These are phyloP conservation scores for Automeris io DNA, from an alignment of 2,888 invertebrate genomes.

Conservation along the genomic window DNA sequence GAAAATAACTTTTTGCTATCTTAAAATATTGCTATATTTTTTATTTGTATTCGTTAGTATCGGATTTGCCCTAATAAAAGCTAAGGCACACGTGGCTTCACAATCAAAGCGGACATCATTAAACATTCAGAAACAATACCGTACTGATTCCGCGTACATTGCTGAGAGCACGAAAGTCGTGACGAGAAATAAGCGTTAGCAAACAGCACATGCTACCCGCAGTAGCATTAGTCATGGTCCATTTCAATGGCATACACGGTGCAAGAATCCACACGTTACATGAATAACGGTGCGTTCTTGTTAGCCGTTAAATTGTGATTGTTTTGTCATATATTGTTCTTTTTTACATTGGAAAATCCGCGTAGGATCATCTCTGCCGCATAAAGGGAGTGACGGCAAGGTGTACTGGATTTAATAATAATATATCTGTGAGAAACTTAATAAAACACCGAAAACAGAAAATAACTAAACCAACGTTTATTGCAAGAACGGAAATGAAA, in stretches of 20 bases:
- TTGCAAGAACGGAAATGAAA: too few relatives aligned
- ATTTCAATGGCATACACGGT: slow-evolving; percentile 25
- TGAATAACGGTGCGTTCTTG: not conserved
- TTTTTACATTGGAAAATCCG: too few relatives aligned
- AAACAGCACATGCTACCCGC: slow-evolving; percentile 21
- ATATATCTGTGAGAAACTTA: too few relatives aligned
- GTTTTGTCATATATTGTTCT: not conserved
- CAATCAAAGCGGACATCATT: slow-evolving; percentile 5
- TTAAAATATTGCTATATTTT: too few relatives aligned
- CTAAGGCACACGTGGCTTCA: slow-evolving; percentile 8
- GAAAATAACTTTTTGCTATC: too few relatives aligned
- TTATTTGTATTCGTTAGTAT: not conserved
- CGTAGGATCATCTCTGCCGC: too few relatives aligned
- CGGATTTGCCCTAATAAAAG: not conserved
- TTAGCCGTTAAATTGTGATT: not conserved
- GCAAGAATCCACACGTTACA: slow-evolving; percentile 1
- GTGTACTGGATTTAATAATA: too few relatives aligned
- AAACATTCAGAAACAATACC: slow-evolving; percentile 8
- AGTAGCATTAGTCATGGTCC: slow-evolving; percentile 28
- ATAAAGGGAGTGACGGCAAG: too few relatives aligned
- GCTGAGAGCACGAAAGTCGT: slow-evolving; percentile 48
- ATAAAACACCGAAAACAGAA: too few relatives aligned
- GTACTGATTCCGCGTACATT: slow-evolving; percentile 32
- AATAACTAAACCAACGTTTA: too few relatives aligned
- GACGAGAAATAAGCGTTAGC: slow-evolving; percentile 46